Percentiles rank a stretch among this genome's conserved stretches.
phyloP scores from a whole-genome alignment of 2,797 vertebrate species.

The Typhlichthys eigenmanni region DNA sequence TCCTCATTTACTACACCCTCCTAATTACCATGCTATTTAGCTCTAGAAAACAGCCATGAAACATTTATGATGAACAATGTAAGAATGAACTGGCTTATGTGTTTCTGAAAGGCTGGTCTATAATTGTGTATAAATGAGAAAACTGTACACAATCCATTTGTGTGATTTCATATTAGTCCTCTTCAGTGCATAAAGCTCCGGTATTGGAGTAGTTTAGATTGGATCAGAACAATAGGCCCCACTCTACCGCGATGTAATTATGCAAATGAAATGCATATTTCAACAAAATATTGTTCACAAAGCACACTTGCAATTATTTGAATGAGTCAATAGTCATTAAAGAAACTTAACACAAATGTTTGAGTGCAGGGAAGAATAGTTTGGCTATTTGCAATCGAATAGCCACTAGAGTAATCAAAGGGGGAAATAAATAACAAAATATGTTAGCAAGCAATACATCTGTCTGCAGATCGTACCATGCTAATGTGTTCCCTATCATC shows the following conservation, averaged over 20 bases:
- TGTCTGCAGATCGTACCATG: background rate
- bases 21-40: constrained; percentile 54
- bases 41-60: constrained; percentile 58
- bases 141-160: constrained; percentile 69
- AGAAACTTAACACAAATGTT: constrained; percentile 63
- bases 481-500: background rate
- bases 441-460: constrained; percentile 54
- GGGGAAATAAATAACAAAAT: constrained; percentile 53
- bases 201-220: constrained; percentile 71
- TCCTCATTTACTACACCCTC: constrained; percentile 40
- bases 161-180: constrained; percentile 67
- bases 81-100: constrained; percentile 62
- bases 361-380: constrained; percentile 55
- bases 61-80: constrained; percentile 66
- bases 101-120: constrained; percentile 59
- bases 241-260: constrained; percentile 65
- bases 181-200: constrained; percentile 66
- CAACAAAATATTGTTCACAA: constrained; percentile 69
- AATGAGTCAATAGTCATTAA: constrained; percentile 72
- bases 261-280: constrained; percentile 71
- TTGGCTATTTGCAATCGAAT: constrained; percentile 48
- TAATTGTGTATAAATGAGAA: constrained; percentile 73
- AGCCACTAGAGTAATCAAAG: constrained; percentile 44
- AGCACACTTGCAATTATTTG: constrained; percentile 64
- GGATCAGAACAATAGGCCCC: constrained; percentile 69